phyloP scores from a whole-genome alignment of 2,888 invertebrate genomes.

The Subacronicta megacephala region DNA sequence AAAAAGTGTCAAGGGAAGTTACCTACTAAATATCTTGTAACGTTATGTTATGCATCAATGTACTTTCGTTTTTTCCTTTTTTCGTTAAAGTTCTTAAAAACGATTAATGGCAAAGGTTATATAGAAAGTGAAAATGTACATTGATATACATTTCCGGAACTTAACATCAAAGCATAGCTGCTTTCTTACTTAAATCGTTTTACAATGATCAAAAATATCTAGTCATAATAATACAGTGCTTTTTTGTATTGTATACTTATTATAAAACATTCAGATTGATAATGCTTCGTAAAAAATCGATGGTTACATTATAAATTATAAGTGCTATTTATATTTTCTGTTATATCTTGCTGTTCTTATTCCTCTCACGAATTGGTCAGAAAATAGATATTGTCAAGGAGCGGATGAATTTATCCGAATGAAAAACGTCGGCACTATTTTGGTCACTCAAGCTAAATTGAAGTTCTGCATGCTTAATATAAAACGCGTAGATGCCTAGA shows the following conservation, averaged over 20 bases:
- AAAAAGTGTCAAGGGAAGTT: slow-evolving; percentile 16
- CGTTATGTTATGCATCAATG: too few relatives aligned
- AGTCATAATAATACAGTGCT: too few relatives aligned
- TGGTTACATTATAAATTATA: slow-evolving; percentile 25
- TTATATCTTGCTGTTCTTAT: slow-evolving; percentile 58
- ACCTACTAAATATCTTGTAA: background rate
- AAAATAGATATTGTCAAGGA: slow-evolving; percentile 78
- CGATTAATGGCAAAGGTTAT: too few relatives aligned
- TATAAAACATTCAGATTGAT: too few relatives aligned
- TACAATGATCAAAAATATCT: too few relatives aligned
- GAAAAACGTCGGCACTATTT: slow-evolving; percentile 82
- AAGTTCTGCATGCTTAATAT: slow-evolving; percentile 85
- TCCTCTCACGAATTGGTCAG: slow-evolving; percentile 70
- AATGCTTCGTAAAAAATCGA: slow-evolving; percentile 17
- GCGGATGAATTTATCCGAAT: slow-evolving; percentile 75
- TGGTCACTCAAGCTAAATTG: slow-evolving; percentile 84
- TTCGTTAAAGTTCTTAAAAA: too few relatives aligned
- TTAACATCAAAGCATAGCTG: too few relatives aligned
- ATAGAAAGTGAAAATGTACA: too few relatives aligned
- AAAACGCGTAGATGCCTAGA: slow-evolving; percentile 88
- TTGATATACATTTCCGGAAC: too few relatives aligned
- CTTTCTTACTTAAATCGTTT: too few relatives aligned
- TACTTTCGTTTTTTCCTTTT: too few relatives aligned
- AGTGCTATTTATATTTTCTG: slow-evolving; percentile 57
- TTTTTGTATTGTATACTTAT: too few relatives aligned